A percentile compares a stretch with the other conserved stretches of the same genome.
phyloP scores from a whole-genome alignment of 2,113 vertebrate species.

The Miniopterus natalensis region DNA sequence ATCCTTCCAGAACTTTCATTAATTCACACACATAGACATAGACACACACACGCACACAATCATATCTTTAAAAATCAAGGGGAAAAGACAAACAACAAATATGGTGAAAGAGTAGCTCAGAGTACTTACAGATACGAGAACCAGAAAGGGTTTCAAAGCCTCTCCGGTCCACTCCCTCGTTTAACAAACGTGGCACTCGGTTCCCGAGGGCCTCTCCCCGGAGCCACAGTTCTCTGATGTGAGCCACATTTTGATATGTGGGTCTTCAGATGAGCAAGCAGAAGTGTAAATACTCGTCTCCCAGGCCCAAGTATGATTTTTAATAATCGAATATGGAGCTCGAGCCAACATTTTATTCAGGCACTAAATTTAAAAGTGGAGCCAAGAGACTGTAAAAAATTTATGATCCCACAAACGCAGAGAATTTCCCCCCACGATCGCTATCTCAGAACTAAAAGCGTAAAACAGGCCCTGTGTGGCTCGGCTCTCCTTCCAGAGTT shows the following conservation, averaged over 20 bases:
- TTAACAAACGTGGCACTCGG: fast-evolving
- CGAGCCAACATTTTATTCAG: constrained; percentile 83
- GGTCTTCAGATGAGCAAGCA: constrained; percentile 65
- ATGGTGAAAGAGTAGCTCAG: background rate
- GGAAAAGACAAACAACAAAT: background rate
- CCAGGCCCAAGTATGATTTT: constrained; percentile 77
- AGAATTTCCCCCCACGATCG: constrained; percentile 70
- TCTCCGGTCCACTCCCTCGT: fast-evolving
- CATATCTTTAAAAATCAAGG: constrained; percentile 8
- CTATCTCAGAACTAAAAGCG: constrained; percentile 73
- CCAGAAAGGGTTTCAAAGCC: background rate
- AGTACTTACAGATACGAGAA: background rate
- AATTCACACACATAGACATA: background rate
- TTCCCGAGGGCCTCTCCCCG: background rate
- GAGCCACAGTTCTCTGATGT: fast-evolving
- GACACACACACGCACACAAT: background rate
- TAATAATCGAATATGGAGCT: constrained; percentile 82
- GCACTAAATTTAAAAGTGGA: constrained; percentile 84
- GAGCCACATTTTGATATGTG: constrained; percentile 52
- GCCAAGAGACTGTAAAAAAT: constrained; percentile 83
- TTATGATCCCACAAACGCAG: constrained; percentile 82
- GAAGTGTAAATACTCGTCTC: constrained; percentile 77
- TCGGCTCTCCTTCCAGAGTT: constrained; percentile 27
- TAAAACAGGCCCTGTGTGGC: constrained; percentile 68
- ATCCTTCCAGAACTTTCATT: background rate